A percentile compares a stretch with the other conserved stretches of the same genome.
These are phyloP conservation scores for Varecia variegata DNA, from an alignment of 2,797 vertebrate genomes.

Conservation along the genomic window DNA sequence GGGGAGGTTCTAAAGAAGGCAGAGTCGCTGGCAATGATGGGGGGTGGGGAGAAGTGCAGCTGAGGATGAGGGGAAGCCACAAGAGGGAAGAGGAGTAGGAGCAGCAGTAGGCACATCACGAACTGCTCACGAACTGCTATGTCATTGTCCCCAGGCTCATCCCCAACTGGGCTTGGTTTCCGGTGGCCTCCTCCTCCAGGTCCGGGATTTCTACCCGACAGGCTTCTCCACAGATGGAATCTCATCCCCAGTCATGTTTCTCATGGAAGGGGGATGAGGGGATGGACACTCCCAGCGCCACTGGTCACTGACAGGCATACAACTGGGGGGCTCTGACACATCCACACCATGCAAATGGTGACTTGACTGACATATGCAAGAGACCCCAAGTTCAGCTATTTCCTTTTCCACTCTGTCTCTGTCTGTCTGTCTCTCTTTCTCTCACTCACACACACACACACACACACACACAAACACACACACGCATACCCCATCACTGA, in stretches of 20 bases:
- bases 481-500: not conserved
- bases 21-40: not conserved
- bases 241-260: not conserved
- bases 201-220: not conserved
- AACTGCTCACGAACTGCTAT: conserved; percentile 54
- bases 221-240: conserved; percentile 10
- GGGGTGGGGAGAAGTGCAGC: not conserved
- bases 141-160: conserved; percentile 6
- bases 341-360: not conserved
- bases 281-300: not conserved
- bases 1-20: not conserved
- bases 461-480: not conserved
- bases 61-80: not conserved
- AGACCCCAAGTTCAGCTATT: not conserved
- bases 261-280: not conserved
- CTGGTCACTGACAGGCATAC: not conserved
- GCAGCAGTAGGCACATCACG: not conserved
- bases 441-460: not conserved
- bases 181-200: not conserved
- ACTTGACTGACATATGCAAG: not conserved
- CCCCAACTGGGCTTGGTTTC: conserved; percentile 2
- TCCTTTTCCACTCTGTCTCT: not conserved
- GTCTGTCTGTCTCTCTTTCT: not conserved
- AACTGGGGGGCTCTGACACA: conserved; percentile 22
- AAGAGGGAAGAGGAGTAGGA: not conserved